Base-by-base conservation (phyloP, 1,140 invertebrate genomes). In the Tetragnatha versicolor region DNA sequence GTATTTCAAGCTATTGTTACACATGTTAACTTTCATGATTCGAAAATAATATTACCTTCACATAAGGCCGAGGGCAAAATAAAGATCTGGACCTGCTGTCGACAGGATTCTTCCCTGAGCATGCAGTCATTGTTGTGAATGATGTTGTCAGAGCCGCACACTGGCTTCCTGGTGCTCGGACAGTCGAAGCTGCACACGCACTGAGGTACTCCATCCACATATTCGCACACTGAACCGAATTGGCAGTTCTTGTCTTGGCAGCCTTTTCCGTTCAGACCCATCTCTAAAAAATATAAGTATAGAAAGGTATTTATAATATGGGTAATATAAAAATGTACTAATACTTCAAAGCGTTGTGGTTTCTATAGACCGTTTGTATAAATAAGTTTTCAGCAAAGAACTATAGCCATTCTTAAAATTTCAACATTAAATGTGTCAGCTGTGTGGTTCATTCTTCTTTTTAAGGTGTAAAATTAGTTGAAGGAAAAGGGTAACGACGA, bases 21-120 rank as follows among this genome's bases (percentile, higher is more conserved):
- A n/a, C n/a, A n/a, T n/a, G n/a, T n/a, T n/a, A n/a, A n/a, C n/a
- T n/a, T n/a, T n/a, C n/a, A n/a, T n/a, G n/a, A n/a, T n/a, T n/a
- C n/a, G n/a, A n/a, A n/a, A n/a, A n/a, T n/a, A n/a, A n/a, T n/a
- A n/a, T 92, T 92, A 91, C 85, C 93, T 93, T 94, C 90, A 85
- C 93, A 95, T 51, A 94, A 95, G 0, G 37, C 45, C 9, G 33
- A 86, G 0, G 93, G 92, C 80, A 93, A 87, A 53, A 92, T 88
- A 81, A 93, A 88, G 25, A 96, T 89, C 82, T 95, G 93, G 72
- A 91, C 90, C 84, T 94, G 93, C 79, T 91, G 89, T 79, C 92
- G 90, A 85, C 94, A 97, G 4, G 93, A 92, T 82, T 94, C 92
- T 88, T 92, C 92, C 83, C 92, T 91, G 92, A 96, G 93, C 17